Base-by-base conservation (phyloP, 2,888 invertebrate genomes). In the Sisyra nigra region DNA sequence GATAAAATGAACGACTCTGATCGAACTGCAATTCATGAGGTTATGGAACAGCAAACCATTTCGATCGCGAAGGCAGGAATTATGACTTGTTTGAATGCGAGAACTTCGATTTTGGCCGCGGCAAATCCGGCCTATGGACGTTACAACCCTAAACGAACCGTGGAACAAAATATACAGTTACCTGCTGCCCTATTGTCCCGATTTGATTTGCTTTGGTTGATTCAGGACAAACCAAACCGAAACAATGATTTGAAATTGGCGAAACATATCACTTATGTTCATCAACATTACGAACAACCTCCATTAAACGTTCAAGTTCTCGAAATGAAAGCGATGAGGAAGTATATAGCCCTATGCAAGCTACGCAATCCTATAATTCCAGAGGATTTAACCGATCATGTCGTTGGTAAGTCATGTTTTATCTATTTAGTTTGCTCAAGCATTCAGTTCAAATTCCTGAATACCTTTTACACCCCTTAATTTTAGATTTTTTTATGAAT, bases 21-120 rank as follows among this genome's bases (percentile, higher is more conserved):
- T 65, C 75, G 94, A 55, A 92, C 92, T 1, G 89, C 94, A 44
- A 93, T 96, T 52, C 94, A 96, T 61, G 94, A 96, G 68, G 94
- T 94, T 33, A 93, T 93, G 93, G 98, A 98, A 66, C 98, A 99
- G 57, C 98, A 99, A 67, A 99, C 98, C 10, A 96, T 99, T 50
- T 94, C 94, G 44, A 97, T 98, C 55, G 97, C 98, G 11, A 98
- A 98, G n/a, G 97, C 96, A 29, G 98, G 98, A 46, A 98, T 99
- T 55, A 89, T 97, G 87, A 96, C 97, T 1, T 87, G 91, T 42
- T 67, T 98, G 48, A 99, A 99, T 67, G 98, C 98, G 0, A 76
- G 98, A 48, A 94, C 92, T 42, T 88, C 97, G 1, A 97, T 98
- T 57, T 68, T 98, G 50, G 98, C 98, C 15, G 98, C 98, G 3